phyloP scores from a whole-genome alignment of 2,113 vertebrate genomes.

The Cyanocitta stelleri region DNA sequence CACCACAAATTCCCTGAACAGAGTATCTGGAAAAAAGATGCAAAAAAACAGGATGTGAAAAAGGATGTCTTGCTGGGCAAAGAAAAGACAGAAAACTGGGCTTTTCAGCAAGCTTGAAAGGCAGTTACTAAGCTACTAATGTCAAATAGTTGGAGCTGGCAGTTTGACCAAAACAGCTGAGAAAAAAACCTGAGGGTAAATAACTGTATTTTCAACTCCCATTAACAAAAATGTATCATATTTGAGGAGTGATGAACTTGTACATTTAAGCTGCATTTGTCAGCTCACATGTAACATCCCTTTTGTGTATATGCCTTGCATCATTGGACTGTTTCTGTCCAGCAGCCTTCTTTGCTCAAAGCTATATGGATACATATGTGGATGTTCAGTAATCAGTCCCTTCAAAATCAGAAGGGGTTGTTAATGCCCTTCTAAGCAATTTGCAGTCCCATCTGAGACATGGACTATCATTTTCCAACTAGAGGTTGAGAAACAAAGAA shows the following conservation, averaged over 20 bases:
- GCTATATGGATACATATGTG: neutral
- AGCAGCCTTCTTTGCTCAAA: neutral
- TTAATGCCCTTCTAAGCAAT: neutral
- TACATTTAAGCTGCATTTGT: neutral
- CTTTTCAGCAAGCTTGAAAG: neutral
- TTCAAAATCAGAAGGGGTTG: neutral
- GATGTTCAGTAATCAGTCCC: neutral
- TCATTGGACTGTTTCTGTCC: neutral
- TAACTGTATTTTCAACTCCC: neutral
- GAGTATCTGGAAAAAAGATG: slow-evolving; percentile 39
- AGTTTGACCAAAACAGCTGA: neutral
- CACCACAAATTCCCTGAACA: slow-evolving; percentile 75
- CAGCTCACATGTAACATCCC: neutral
- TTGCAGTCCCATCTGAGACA: neutral
- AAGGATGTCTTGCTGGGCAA: neutral
- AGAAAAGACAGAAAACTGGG: neutral
- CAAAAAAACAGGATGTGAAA: neutral
- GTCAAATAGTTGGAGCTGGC: neutral
- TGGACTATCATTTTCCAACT: neutral
- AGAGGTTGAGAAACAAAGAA: neutral
- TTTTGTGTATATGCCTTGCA: neutral
- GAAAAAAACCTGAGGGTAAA: neutral
- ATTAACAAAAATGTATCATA: neutral
- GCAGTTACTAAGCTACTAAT: neutral
- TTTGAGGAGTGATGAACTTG: neutral